Percentiles rank a stretch among this genome's conserved stretches.
phyloP scores from a whole-genome alignment of 1,140 invertebrate genomes.

The Sinella curviseta region DNA sequence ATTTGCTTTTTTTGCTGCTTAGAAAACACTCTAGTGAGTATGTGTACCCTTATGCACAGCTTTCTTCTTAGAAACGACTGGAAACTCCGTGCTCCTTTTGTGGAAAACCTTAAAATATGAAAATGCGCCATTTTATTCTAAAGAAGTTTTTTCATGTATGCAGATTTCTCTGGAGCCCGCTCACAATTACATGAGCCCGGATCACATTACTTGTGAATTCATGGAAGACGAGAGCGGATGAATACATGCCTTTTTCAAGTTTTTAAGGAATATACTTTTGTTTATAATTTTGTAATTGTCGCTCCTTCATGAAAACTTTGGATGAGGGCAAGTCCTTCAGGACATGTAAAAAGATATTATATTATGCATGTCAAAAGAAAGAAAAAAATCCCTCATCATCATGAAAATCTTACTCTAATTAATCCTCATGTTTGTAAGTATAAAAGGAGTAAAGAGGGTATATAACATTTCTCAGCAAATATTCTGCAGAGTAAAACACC shows the following conservation, averaged over 20 bases:
- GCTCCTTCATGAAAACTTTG: background rate
- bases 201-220: background rate
- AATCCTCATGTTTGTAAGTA: no score
- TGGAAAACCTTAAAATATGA: background rate
- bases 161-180: background rate
- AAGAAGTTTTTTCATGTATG: background rate
- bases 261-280: background rate
- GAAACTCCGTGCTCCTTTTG: background rate
- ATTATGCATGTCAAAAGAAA: no score
- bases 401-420: no score
- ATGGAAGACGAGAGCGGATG: background rate
- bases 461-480: no score
- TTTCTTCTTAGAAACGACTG: no score
- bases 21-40: no score
- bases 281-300: conserved; percentile 13
- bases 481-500: no score
- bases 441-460: no score
- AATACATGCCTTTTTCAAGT: background rate
- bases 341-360: no score
- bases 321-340: background rate
- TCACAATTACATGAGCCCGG: background rate
- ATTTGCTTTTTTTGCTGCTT: no score
- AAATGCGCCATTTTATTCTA: background rate
- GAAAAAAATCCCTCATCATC: no score
- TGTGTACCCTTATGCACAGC: no score